These are phyloP conservation scores for Pachliopta kotzebuea DNA, from an alignment of 2,888 invertebrate species.

Conservation along the genomic window DNA sequence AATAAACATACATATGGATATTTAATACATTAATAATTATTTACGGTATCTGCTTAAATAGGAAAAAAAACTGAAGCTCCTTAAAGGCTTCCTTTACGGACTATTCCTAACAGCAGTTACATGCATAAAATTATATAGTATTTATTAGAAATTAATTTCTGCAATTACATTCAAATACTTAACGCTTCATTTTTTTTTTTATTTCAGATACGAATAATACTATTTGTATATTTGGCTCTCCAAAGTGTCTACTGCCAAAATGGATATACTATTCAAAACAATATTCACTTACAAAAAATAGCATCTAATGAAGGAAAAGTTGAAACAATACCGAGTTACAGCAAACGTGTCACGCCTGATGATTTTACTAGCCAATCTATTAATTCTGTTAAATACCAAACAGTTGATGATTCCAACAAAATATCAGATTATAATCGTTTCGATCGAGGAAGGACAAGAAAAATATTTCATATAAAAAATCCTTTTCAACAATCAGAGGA, in stretches of 20 bases:
- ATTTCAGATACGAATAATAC: conserved; percentile 71
- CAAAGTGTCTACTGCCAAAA: conserved; percentile 61
- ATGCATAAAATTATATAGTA: no score
- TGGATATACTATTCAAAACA: conserved; percentile 62
- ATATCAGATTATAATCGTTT: conserved; percentile 54
- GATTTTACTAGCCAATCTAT: conserved; percentile 58
- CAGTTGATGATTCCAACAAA: conserved; percentile 56
- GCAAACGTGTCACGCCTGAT: conserved; percentile 54
- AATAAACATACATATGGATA: no score
- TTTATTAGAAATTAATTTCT: no score
- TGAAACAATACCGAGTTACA: conserved; percentile 58
- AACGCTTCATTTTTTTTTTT: conserved; percentile 35
- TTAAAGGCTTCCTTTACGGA: no score
- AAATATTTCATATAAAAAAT: conserved; percentile 70
- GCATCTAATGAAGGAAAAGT: conserved; percentile 56
- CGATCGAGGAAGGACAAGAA: conserved; percentile 54
- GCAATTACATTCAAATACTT: no score
- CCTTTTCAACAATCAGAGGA: conserved; percentile 62
- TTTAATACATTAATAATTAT: no score
- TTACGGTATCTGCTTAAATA: no score
- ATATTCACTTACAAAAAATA: conserved; percentile 60
- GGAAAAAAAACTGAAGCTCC: no score
- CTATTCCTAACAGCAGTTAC: no score
- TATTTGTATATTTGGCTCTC: conserved; percentile 61
- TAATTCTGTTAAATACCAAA: conserved; percentile 58